Base-by-base conservation (phyloP, 2,888 invertebrate genomes). In the Leptinotarsa peninsularis region DNA sequence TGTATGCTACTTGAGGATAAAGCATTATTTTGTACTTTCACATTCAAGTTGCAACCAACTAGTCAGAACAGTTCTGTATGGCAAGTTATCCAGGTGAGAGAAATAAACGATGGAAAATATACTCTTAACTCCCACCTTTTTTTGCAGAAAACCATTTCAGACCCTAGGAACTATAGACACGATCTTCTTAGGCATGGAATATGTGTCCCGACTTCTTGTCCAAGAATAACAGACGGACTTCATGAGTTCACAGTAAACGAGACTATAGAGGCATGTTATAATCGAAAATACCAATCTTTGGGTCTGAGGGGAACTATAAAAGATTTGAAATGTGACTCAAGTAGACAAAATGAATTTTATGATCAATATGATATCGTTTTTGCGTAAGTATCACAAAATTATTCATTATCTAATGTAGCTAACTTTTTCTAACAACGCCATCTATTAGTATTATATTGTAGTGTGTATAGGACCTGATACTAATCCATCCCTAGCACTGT, bases 101-200 rank as follows among this genome's bases (percentile, higher is more conserved):
- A 43, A 43, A 43, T 43, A 3, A 43, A 43, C 43, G 1, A 1
- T 43, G 0, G 2, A 43, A 43, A 43, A 10, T 43, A 43, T 10
- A 33, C 7, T 43, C 43, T 10, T 13, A 43, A 23, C 27, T 54
- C 27, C 23, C 18, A n/a, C n/a, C 2, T 70, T 13, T 58, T 27
- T 76, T 82, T 82, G 66, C 70, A 86, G 86, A 82, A 83, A 78
- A 74, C 84, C 3, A 83, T 78, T 71, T 78, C 75, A 3, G 77
- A 81, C 75, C 78, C 80, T 13, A 79, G 77, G 63, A 85, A 85
- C 73, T 86, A 84, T 56, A 80, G 84, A 67, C 86, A 86, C 56
- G 86, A 85, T 76, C 63, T 75, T 23, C 78, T 86, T 33, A 77
- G 86, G 68, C 84, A 85, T 76, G 84, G 85, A 17, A 81, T 86